These are phyloP conservation scores for Pogonocichla stellata DNA, from an alignment of 2,113 vertebrate genomes.

Conservation along the genomic window DNA sequence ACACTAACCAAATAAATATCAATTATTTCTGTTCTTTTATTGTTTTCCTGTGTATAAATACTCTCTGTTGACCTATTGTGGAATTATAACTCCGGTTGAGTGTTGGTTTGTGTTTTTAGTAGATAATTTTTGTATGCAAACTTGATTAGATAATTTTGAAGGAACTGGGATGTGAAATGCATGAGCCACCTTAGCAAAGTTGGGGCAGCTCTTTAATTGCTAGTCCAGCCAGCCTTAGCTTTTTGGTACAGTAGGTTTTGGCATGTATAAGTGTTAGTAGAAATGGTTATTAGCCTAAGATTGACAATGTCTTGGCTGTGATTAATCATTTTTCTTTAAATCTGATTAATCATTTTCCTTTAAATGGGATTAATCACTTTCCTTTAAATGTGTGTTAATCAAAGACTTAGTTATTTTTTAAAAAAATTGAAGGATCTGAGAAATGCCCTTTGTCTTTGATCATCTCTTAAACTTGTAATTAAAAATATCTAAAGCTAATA, in stretches of 20 bases:
- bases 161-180: conserved; percentile 55
- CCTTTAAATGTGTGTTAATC: conserved; percentile 13
- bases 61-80: background rate
- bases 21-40: background rate
- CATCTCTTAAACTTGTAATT: conserved; percentile 59
- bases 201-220: conserved; percentile 71
- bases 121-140: background rate
- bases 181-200: conserved; percentile 59
- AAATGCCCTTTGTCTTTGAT: conserved; percentile 39
- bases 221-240: conserved; percentile 60
- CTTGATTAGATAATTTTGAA: background rate
- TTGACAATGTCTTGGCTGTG: conserved; percentile 41
- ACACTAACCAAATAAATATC: background rate
- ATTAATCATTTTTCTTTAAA: conserved; percentile 20
- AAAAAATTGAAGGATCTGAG: conserved; percentile 7
- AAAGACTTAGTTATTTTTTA: conserved; percentile 37
- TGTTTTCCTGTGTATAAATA: background rate
- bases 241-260: conserved; percentile 62
- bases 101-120: background rate
- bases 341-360: conserved; percentile 23
- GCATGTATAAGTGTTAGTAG: conserved; percentile 62
- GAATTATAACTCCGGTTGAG: background rate
- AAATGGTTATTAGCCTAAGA: conserved; percentile 52
- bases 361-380: background rate
- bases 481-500: conserved; percentile 45